Evolutionary conservation across 2,113 vertebrate genomes (phyloP).

Genomic region (Mesitornis unicolor): DNA sequence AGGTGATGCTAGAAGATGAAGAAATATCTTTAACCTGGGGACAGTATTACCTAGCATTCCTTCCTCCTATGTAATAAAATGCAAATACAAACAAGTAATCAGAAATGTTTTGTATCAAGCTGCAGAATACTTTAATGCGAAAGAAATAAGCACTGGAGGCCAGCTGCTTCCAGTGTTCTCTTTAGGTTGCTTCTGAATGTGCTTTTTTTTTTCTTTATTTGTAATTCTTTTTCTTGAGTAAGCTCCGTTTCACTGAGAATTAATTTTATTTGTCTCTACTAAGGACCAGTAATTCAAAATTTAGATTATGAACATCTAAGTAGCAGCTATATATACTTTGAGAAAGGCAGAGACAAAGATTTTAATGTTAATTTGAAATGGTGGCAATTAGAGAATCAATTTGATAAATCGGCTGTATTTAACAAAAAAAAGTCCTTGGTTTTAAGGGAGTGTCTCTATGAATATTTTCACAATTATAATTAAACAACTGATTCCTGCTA

Average conservation of each 20-base stretch:
- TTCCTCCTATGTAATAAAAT: not conserved
- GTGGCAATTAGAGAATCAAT: not conserved
- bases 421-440: not conserved
- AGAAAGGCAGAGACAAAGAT: not conserved
- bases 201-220: not conserved
- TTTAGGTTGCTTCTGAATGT: not conserved
- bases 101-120: not conserved
- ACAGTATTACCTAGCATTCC: not conserved
- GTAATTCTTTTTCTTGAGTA: not conserved
- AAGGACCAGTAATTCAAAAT: not conserved
- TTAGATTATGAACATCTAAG: not conserved
- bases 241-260: not conserved
- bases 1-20: not conserved
- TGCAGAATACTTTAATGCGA: not conserved
- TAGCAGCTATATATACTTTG: not conserved
- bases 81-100: not conserved
- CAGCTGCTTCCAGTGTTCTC: not conserved
- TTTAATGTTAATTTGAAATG: not conserved
- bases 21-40: not conserved
- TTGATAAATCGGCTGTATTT: not conserved
- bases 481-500: not conserved
- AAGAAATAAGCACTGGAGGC: not conserved
- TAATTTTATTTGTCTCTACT: not conserved
- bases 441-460: not conserved
- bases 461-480: slow-evolving; percentile 5